A percentile compares a stretch with the other conserved stretches of the same genome.
These are phyloP conservation scores for Vandiemenella viatica DNA, from an alignment of 2,888 invertebrate genomes.

Conservation along the genomic window DNA sequence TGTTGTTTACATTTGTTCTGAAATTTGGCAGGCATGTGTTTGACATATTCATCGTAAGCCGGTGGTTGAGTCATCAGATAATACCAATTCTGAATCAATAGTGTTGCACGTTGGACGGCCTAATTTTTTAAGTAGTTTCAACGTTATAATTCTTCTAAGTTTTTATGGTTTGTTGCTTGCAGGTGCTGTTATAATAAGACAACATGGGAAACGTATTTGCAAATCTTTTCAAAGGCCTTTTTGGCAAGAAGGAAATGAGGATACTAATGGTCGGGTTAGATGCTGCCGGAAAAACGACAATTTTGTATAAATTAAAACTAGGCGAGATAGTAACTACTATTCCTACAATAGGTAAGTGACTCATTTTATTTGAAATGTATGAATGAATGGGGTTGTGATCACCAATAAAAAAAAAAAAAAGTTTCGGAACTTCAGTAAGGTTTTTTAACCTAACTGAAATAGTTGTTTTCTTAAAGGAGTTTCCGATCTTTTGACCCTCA, in stretches of 20 bases:
- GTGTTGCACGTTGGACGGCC: too few species aligned
- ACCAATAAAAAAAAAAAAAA: too few species aligned
- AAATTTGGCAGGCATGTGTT: too few species aligned
- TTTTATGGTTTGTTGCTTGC: too few species aligned
- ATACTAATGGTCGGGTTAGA: conserved; percentile 99
- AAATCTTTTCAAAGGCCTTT: conserved; percentile 95
- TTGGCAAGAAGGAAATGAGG: conserved; percentile 99
- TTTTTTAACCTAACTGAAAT: not conserved
- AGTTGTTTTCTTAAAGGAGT: not conserved
- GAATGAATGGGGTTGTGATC: too few species aligned
- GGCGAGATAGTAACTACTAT: conserved; percentile 99
- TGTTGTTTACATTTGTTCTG: too few species aligned
- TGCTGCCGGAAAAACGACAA: conserved; percentile 99
- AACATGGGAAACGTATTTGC: conserved; percentile 96
- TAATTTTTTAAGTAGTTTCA: too few species aligned
- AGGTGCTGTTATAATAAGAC: conserved; percentile 36
- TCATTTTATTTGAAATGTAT: conserved; percentile 5
- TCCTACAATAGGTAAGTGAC: conserved; percentile 88
- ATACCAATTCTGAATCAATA: too few species aligned
- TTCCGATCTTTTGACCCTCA: too few species aligned
- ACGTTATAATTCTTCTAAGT: too few species aligned
- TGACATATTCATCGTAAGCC: too few species aligned
- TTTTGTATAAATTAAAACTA: conserved; percentile 98
- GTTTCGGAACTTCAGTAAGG: not conserved
- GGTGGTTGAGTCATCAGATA: too few species aligned